Conservation (phyloP, 1,140 invertebrate species). For the Trichogramma pretiosum region DNA sequence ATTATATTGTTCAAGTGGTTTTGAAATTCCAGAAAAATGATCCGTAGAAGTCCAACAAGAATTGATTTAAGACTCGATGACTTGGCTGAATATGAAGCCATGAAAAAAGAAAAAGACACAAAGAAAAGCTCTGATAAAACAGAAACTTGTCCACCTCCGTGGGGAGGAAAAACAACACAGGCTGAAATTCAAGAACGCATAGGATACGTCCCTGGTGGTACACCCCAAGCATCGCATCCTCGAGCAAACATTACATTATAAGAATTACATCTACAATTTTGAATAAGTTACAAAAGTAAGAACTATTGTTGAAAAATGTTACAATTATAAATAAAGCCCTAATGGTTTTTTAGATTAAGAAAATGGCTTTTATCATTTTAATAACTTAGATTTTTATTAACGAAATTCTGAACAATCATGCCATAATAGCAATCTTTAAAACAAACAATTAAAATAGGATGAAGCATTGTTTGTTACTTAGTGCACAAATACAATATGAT, state of each 20-base stretch:
- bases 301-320: too few relatives aligned
- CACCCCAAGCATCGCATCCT: conserved; percentile 25
- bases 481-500: conserved; percentile 13
- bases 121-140: conserved; percentile 48
- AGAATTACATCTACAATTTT: too few relatives aligned
- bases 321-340: too few relatives aligned
- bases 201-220: conserved; percentile 50
- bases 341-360: too few relatives aligned
- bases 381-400: conserved; percentile 29
- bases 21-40: conserved; percentile 50
- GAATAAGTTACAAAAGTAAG: too few relatives aligned
- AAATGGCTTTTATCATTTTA: neutral
- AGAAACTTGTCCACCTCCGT: conserved; percentile 33
- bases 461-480: conserved; percentile 8
- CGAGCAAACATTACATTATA: conserved; percentile 30
- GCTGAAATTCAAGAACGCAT: conserved; percentile 60
- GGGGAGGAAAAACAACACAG: conserved; percentile 45
- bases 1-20: too few relatives aligned
- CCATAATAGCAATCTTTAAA: conserved; percentile 27
- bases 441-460: conserved; percentile 11
- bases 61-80: conserved; percentile 70
- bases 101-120: conserved; percentile 45
- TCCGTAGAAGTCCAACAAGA: conserved; percentile 64
- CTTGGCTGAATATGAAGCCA: conserved; percentile 61
- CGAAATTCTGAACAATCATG: conserved; percentile 27